Conservation (phyloP, 1,140 invertebrate species). For the Wiebesia pumilae region DNA sequence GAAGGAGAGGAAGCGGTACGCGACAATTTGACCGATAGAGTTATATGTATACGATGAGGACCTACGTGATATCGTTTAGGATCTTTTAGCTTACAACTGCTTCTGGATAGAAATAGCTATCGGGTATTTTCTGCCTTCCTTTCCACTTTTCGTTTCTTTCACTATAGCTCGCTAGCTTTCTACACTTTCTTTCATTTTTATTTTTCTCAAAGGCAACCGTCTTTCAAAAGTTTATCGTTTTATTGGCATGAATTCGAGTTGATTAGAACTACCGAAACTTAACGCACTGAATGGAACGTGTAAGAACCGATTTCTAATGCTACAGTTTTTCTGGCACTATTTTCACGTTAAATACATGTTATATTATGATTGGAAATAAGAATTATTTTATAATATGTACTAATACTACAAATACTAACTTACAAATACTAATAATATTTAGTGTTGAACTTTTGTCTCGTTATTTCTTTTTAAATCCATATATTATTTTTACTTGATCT, state of each 20-base stretch:
- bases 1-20: background rate
- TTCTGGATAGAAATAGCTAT: constrained; percentile 31
- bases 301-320: background rate
- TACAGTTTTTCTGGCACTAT: too few relatives aligned
- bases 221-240: constrained; percentile 43
- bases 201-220: background rate
- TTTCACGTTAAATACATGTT: too few relatives aligned
- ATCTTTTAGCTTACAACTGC: constrained; percentile 34
- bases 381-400: too few relatives aligned
- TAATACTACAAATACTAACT: too few relatives aligned
- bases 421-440: too few relatives aligned
- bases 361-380: too few relatives aligned
- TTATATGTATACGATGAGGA: constrained; percentile 30
- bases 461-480: too few relatives aligned
- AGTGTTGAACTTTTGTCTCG: too few relatives aligned
- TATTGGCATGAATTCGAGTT: constrained; percentile 36
- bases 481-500: too few relatives aligned
- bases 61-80: constrained; percentile 37
- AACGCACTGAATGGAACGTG: background rate
- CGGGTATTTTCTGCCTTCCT: constrained; percentile 40
- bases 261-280: constrained; percentile 28
- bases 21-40: constrained; percentile 47
- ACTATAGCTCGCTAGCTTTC: background rate
- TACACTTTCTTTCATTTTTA: background rate
- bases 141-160: constrained; percentile 14